Percentiles rank a stretch among this genome's conserved stretches.
Evolutionary conservation across 2,797 vertebrate genomes (phyloP).

Genomic region (Amblyopsis hoosieri): DNA sequence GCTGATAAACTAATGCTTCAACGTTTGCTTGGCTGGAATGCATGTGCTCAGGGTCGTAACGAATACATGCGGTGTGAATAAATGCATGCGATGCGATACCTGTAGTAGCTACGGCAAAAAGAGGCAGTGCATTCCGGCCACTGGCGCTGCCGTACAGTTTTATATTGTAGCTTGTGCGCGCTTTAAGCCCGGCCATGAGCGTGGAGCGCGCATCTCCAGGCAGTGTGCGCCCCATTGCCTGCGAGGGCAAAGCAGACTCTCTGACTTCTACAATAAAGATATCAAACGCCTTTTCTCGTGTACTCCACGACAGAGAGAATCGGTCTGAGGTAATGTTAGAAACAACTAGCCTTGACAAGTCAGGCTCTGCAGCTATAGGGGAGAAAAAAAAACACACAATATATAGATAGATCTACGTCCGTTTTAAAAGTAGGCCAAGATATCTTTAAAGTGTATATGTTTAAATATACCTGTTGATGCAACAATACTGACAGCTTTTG

Average conservation of each 20-base stretch:
- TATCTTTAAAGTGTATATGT: conserved; percentile 4
- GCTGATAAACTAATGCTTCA: not conserved
- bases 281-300: conserved; percentile 81
- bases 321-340: conserved; percentile 87
- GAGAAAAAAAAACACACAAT: conserved; percentile 45
- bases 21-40: not conserved
- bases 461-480: conserved; percentile 88
- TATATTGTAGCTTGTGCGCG: conserved; percentile 80
- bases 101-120: conserved; percentile 82
- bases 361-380: conserved; percentile 81
- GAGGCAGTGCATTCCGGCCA: conserved; percentile 72
- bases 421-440: not conserved
- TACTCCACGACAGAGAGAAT: conserved; percentile 83
- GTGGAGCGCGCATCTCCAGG: conserved; percentile 67
- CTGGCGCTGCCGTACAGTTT: conserved; percentile 82
- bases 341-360: conserved; percentile 86
- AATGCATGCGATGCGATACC: conserved; percentile 73
- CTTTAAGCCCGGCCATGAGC: conserved; percentile 81
- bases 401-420: not conserved
- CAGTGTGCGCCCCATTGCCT: conserved; percentile 78
- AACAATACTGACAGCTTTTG: conserved; percentile 84
- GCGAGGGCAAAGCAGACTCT: conserved; percentile 82
- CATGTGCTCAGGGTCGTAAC: not conserved
- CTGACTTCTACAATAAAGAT: conserved; percentile 88
- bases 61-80: conserved; percentile 18